Percentiles rank a stretch among this genome's conserved stretches.
These are phyloP conservation scores for Catharus ustulatus DNA, from an alignment of 2,797 vertebrate genomes.

Conservation along the genomic window DNA sequence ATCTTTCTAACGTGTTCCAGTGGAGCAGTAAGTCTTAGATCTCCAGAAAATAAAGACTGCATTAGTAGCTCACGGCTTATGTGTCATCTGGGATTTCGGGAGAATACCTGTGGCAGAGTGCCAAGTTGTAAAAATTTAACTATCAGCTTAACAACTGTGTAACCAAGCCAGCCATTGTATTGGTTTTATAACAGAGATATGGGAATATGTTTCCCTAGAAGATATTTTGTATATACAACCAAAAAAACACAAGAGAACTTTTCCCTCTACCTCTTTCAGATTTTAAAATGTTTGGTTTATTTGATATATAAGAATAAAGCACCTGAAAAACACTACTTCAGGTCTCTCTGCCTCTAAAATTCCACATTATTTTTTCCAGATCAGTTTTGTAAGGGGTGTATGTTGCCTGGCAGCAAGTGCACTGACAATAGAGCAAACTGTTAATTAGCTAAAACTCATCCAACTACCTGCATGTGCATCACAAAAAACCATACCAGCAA, in stretches of 20 bases:
- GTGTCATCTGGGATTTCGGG: background rate
- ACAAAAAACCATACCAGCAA: background rate
- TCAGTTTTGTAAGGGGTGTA: background rate
- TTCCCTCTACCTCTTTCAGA: background rate
- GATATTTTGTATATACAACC: background rate
- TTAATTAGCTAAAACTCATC: background rate
- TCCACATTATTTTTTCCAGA: background rate
- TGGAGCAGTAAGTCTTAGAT: background rate
- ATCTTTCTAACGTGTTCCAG: background rate
- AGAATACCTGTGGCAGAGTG: background rate
- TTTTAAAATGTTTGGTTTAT: constrained; percentile 37
- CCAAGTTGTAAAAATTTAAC: constrained; percentile 3
- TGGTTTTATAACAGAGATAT: background rate
- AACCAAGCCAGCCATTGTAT: background rate
- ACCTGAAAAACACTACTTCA: background rate
- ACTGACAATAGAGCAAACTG: background rate
- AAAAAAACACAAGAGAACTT: background rate
- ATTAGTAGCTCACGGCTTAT: background rate
- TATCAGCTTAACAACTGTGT: background rate
- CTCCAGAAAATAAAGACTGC: background rate
- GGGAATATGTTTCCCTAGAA: background rate
- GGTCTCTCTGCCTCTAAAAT: background rate
- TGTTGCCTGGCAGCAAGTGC: background rate
- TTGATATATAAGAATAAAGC: background rate
- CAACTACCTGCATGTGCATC: background rate